A percentile compares a stretch with the other conserved stretches of the same genome.
phyloP scores from a whole-genome alignment of 2,888 invertebrate species.

The Lampropteryx suffumata region DNA sequence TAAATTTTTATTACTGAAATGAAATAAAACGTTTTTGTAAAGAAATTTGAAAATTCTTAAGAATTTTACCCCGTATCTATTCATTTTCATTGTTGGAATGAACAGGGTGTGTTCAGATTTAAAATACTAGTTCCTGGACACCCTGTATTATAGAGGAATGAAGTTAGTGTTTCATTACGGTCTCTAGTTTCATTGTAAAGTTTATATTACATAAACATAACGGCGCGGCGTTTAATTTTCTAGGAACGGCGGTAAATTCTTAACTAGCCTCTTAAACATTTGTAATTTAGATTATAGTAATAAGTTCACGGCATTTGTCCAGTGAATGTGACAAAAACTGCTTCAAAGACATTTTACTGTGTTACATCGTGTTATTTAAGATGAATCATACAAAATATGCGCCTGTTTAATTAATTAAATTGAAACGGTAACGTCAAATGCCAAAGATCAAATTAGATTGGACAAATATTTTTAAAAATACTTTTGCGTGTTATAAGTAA shows the following conservation, averaged over 20 bases:
- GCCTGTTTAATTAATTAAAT: neutral
- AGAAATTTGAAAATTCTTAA: no score
- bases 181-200: conserved; percentile 14
- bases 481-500: no score
- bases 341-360: conserved; percentile 18
- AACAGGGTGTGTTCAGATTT: no score
- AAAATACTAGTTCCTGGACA: no score
- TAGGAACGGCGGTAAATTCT: conserved; percentile 15
- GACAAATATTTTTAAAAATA: no score
- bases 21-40: no score
- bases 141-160: conserved; percentile 9
- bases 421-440: neutral
- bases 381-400: conserved; percentile 30
- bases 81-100: no score
- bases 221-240: conserved; percentile 17
- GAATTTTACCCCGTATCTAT: no score
- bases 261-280: conserved; percentile 8
- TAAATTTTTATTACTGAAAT: no score
- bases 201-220: conserved; percentile 16
- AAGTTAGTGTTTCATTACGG: conserved; percentile 11
- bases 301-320: conserved; percentile 12
- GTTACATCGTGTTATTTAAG: conserved; percentile 23
- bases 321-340: conserved; percentile 15
- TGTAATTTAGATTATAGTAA: conserved; percentile 10
- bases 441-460: no score